Percentiles rank a stretch among this genome's conserved stretches.
phyloP scores from a whole-genome alignment of 2,888 invertebrate species.

The Hirtodrosophila alboralis region DNA sequence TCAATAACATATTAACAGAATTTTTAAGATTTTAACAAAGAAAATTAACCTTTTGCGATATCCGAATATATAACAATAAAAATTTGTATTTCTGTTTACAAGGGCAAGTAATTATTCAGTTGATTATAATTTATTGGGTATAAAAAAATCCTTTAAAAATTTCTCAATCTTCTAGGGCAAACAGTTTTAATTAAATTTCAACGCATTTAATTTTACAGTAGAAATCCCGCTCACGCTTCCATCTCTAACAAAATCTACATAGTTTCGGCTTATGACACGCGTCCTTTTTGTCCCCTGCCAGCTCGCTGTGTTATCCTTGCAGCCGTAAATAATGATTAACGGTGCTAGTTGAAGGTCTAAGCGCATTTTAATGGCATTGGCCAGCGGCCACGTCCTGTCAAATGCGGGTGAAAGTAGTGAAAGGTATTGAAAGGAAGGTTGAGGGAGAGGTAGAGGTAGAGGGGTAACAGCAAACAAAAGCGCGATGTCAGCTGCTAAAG shows the following conservation, averaged over 20 bases:
- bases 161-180: no score
- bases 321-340: constrained; percentile 74
- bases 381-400: constrained; percentile 19
- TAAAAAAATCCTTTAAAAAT: no score
- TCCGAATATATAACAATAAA: no score
- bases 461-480: constrained; percentile 47
- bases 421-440: background rate
- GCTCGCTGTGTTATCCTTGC: constrained; percentile 7
- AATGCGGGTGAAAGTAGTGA: constrained; percentile 27
- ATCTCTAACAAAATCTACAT: background rate
- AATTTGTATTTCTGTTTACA: no score
- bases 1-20: no score
- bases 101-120: no score
- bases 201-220: no score
- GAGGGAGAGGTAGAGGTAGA: background rate
- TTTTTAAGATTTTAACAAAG: no score
- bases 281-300: constrained; percentile 1
- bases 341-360: constrained; percentile 60
- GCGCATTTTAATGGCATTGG: constrained; percentile 70
- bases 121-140: no score
- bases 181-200: no score
- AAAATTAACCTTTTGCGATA: no score
- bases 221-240: no score
- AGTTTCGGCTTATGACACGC: constrained; percentile 35
- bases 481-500: constrained; percentile 63